A percentile compares a stretch with the other conserved stretches of the same genome.
phyloP scores from a whole-genome alignment of 2,888 invertebrate genomes.

The Oegoconia quadripuncta region DNA sequence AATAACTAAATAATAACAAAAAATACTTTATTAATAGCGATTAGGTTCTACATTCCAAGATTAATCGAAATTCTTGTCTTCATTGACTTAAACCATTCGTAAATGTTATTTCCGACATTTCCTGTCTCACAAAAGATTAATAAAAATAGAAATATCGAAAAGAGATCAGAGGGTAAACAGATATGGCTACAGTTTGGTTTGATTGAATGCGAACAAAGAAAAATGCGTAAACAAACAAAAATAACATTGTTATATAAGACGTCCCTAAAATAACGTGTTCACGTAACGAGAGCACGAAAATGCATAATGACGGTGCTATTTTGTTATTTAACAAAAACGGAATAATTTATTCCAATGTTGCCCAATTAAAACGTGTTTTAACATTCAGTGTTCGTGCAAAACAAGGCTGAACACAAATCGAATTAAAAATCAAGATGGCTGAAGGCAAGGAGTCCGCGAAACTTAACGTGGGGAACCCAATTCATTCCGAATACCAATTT shows the following conservation, averaged over 20 bases:
- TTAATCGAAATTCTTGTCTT: no score
- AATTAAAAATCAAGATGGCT: slow-evolving; percentile 63
- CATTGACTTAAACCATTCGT: no score
- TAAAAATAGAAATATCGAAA: no score
- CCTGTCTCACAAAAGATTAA: no score
- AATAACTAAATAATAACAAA: no score
- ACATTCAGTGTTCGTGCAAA: slow-evolving; percentile 46
- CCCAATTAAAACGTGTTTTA: slow-evolving; percentile 31
- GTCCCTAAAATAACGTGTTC: not conserved
- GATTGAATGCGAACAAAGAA: no score
- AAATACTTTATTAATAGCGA: no score
- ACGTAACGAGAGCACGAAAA: not conserved
- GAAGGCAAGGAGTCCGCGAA: slow-evolving; percentile 43
- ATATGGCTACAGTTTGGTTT: no score
- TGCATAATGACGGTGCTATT: not conserved
- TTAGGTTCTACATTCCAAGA: no score
- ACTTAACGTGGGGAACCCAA: slow-evolving; percentile 49
- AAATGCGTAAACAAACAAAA: not conserved
- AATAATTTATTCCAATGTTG: slow-evolving; percentile 31
- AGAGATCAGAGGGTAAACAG: no score
- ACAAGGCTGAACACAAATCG: slow-evolving; percentile 35
- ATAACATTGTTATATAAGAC: not conserved
- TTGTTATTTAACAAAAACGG: slow-evolving; percentile 5
- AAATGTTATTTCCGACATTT: no score
- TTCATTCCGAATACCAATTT: slow-evolving; percentile 74